Conservation (phyloP, 2,797 vertebrate genomes). For the Pipistrellus pygmaeus region DNA sequence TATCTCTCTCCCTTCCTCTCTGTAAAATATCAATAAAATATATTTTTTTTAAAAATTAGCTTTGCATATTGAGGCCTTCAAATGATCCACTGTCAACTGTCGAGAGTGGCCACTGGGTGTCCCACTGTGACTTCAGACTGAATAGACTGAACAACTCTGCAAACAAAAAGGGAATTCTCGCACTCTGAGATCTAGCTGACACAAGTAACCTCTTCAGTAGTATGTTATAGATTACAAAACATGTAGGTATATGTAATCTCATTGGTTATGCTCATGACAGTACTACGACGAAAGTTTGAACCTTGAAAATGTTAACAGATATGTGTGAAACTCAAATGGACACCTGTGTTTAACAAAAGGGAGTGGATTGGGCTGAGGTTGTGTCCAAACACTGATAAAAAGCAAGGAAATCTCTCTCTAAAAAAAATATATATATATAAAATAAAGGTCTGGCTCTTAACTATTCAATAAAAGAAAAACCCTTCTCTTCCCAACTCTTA, state of each 20-base stretch:
- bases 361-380: neutral
- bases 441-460: neutral
- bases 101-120: neutral
- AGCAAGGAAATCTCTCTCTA: neutral
- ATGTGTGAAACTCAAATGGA: neutral
- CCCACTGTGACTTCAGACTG: neutral
- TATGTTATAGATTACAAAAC: neutral
- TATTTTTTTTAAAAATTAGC: neutral
- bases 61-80: neutral
- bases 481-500: neutral
- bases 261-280: neutral
- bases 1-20: too few species aligned
- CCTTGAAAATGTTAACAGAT: constrained; percentile 19
- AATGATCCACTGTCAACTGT: neutral
- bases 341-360: neutral
- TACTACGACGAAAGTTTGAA: neutral
- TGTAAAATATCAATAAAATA: too few species aligned
- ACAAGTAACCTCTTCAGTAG: neutral
- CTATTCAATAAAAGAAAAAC: neutral
- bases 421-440: too few species aligned
- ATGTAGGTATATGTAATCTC: neutral
- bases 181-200: neutral
- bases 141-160: neutral
- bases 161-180: neutral
- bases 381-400: neutral